Evolutionary conservation across 2,113 vertebrate species (phyloP).

Genomic region (Egretta garzetta): DNA sequence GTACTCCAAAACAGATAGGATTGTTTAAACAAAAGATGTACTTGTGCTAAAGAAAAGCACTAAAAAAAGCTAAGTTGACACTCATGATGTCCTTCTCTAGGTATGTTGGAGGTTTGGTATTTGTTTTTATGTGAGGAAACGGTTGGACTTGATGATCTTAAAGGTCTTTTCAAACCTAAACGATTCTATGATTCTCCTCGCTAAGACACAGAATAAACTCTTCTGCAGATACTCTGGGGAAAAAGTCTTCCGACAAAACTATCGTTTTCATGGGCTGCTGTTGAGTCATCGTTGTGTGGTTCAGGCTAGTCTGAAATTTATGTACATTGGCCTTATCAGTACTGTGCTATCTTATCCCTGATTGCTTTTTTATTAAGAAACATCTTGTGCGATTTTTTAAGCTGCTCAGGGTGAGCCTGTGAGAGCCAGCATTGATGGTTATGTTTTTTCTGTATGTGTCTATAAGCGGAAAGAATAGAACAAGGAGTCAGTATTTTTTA

Average conservation of each 20-base stretch:
- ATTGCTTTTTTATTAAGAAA: not conserved
- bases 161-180: too few relatives aligned
- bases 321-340: not conserved
- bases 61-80: not conserved
- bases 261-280: not conserved
- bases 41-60: not conserved
- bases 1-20: constrained; percentile 22
- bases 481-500: not conserved
- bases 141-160: too few relatives aligned
- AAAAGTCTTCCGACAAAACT: not conserved
- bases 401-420: not conserved
- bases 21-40: constrained; percentile 6
- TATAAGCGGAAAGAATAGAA: not conserved
- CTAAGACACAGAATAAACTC: not conserved
- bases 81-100: not conserved
- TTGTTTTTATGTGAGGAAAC: not conserved
- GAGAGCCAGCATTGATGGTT: not conserved
- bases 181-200: not conserved
- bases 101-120: not conserved
- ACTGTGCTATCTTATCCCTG: not conserved
- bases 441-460: not conserved
- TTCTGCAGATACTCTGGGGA: not conserved
- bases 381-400: not conserved
- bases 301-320: not conserved
- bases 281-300: accelerated